Evolutionary conservation across 1,140 invertebrate genomes (phyloP).

Genomic region (Oreohelix idahoensis): DNA sequence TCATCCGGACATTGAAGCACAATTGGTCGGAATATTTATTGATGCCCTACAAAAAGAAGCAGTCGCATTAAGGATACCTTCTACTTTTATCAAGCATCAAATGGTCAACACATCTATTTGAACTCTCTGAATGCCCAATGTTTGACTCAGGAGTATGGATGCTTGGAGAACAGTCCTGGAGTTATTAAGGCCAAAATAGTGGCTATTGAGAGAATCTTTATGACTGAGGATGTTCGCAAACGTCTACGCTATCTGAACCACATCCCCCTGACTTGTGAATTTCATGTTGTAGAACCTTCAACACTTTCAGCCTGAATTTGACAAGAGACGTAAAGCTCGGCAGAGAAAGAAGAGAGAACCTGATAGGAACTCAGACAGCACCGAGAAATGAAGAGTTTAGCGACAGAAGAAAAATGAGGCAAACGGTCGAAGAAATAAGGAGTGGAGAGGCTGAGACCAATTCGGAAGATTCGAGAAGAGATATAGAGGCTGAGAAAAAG

Average conservation of each 20-base stretch:
- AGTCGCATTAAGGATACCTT: no score
- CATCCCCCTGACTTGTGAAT: constrained; percentile 90
- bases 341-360: constrained; percentile 80
- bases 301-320: constrained; percentile 63
- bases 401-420: no score
- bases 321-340: constrained; percentile 78
- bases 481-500: no score
- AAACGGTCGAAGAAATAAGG: no score
- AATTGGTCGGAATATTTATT: no score
- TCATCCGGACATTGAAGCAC: no score
- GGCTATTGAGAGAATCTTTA: constrained; percentile 87
- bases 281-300: constrained; percentile 86
- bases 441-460: no score
- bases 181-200: constrained; percentile 81
- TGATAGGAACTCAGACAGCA: constrained; percentile 81
- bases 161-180: constrained; percentile 83
- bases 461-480: no score
- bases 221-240: constrained; percentile 81
- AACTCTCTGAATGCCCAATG: constrained; percentile 93
- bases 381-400: no score
- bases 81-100: constrained; percentile 71
- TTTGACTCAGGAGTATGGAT: constrained; percentile 88
- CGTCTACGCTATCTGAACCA: constrained; percentile 88
- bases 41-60: no score
- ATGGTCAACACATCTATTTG: constrained; percentile 93